Evolutionary conservation across 2,113 vertebrate species (phyloP), one percentile per base, ranked within the genome.

Genomic region (Calyptomena viridis): DNA sequence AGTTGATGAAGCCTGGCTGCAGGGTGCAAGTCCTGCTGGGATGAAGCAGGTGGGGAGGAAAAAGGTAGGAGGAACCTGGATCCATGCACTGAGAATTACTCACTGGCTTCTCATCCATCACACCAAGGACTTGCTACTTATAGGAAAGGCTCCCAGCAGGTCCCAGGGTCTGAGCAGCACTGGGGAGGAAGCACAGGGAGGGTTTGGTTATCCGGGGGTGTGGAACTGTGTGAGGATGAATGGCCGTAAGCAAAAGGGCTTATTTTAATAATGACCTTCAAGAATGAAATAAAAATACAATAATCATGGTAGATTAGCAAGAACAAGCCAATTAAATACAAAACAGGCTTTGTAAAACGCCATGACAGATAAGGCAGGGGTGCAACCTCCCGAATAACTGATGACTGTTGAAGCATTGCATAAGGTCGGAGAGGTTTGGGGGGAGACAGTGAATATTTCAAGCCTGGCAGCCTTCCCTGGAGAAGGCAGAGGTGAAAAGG

Each of bases 231-330:
- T 42, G 33, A 87, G 84, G 94, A 90, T 96, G 75, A 92, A n/a
- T 62, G 35, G 78, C 93, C 21, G 3, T 42, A 44, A 95, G 94
- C 86, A 84, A 73, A 90, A 71, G 8, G 63, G 87, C 92, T 98
- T 96, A 96, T 97, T 96, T 97, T 97, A 96, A 97, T 97, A 97
- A 97, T 71, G 82, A 97, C 97, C 96, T 97, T 97, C 96, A 96
- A 75, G 94, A 96, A 97, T 94, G 95, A 95, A 98, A 95, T 96
- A 96, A 97, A 97, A 97, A 94, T 62, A 95, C 93, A 96, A 93
- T 95, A 96, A 97, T 84, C 90, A 58, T 24, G 77, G 96, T 69
- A 96, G 97, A 97, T 98, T 97, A 97, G 91, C 89, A 55, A 91
- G 97, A 97, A 96, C 96, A 97, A 98, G 97, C 91, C 96, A 97